phyloP scores from a whole-genome alignment of 2,888 invertebrate species.

The Hemithea aestivaria region DNA sequence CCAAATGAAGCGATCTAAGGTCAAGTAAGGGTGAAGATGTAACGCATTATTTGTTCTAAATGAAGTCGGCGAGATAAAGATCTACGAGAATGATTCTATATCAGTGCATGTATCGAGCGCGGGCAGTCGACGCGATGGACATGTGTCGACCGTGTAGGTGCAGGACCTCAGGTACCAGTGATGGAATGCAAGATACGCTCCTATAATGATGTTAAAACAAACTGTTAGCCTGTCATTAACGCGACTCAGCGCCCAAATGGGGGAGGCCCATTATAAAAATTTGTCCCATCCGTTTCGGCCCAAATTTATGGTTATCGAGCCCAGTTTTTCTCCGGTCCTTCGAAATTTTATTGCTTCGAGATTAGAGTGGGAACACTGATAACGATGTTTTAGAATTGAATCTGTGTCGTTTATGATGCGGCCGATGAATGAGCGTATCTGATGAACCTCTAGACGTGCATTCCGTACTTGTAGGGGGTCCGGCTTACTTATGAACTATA shows the following conservation, averaged over 20 bases:
- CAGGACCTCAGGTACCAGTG: constrained; percentile 56
- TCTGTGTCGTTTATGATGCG: constrained; percentile 57
- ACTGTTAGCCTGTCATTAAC: constrained; percentile 77
- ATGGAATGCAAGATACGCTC: constrained; percentile 75
- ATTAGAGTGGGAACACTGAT: constrained; percentile 75
- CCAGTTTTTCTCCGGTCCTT: constrained; percentile 68
- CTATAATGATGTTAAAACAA: constrained; percentile 79
- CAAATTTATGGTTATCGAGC: constrained; percentile 77
- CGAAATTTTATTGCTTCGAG: constrained; percentile 72
- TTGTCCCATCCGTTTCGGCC: constrained; percentile 77
- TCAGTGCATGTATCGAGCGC: constrained; percentile 44
- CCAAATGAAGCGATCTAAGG: not conserved
- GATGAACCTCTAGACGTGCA: constrained; percentile 31
- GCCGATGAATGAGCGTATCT: constrained; percentile 54
- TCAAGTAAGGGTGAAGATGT: constrained; percentile 1
- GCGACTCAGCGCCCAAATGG: constrained; percentile 70
- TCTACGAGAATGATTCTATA: constrained; percentile 30
- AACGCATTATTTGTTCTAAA: constrained; percentile 26
- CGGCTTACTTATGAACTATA: too few relatives aligned
- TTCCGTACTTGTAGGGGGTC: constrained; percentile 26
- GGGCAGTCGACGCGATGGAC: constrained; percentile 31
- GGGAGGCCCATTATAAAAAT: constrained; percentile 77
- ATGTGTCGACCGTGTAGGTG: constrained; percentile 46
- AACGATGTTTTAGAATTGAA: constrained; percentile 69
- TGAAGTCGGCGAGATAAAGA: constrained; percentile 34